These are phyloP conservation scores for Molanna angustata DNA, from an alignment of 2,888 invertebrate genomes.

Conservation along the genomic window DNA sequence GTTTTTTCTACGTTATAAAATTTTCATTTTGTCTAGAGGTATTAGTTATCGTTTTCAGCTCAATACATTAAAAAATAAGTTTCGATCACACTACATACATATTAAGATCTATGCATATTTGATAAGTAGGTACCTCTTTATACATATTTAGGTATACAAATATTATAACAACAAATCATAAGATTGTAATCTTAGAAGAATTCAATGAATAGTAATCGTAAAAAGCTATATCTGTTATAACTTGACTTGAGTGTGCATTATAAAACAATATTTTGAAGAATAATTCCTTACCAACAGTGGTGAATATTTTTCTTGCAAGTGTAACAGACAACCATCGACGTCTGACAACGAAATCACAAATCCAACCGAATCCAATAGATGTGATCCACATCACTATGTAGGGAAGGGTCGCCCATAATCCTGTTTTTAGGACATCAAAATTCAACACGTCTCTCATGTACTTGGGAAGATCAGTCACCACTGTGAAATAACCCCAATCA, in stretches of 20 bases:
- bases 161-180: too few species aligned
- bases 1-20: too few species aligned
- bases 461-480: conserved; percentile 68
- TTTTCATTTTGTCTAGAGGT: too few species aligned
- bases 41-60: too few species aligned
- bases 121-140: too few species aligned
- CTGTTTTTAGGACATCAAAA: conserved; percentile 63
- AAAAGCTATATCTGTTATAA: too few species aligned
- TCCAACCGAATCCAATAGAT: conserved; percentile 60
- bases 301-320: conserved; percentile 62
- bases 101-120: too few species aligned
- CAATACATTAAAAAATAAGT: too few species aligned
- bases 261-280: background rate
- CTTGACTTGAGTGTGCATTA: background rate
- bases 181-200: too few species aligned
- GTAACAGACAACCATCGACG: conserved; percentile 55
- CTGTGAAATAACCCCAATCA: conserved; percentile 69
- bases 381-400: conserved; percentile 66
- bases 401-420: conserved; percentile 61
- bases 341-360: conserved; percentile 68
- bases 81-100: too few species aligned
- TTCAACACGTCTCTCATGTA: conserved; percentile 67
- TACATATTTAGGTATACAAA: too few species aligned
- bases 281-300: conserved; percentile 60
- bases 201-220: too few species aligned